Base-by-base conservation (phyloP, 2,888 invertebrate species). In the Heliothis peltigera region DNA sequence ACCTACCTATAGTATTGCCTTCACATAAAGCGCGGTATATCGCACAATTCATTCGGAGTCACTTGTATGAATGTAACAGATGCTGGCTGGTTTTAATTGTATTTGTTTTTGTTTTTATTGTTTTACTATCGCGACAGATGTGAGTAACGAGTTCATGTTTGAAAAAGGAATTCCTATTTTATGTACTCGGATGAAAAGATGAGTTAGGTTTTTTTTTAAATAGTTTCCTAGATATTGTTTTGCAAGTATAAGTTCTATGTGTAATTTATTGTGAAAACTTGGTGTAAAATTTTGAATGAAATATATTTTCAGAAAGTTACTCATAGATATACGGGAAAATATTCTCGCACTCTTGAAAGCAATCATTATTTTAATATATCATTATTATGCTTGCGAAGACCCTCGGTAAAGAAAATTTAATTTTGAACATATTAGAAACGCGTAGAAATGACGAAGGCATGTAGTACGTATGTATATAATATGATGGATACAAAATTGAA, bases 41-140 rank as follows among this genome's bases (percentile, higher is more conserved):
- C 48, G 17, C 46, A 51, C 48, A 54, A 57, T 72, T 72, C 56
- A 74, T 70, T 64, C 52, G 25, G 47, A 47, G 32, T 55, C 54
- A 35, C 56, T 73, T 28, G 49, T 48, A 47, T 57, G 59, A 51
- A 64, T 60, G 75, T 70, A 64, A 75, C 75, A 75, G 48, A 59
- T 60, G 75, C 43, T 60, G 46, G 54, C 10, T 35, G 15, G 19
- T 59, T 74, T 60, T 60, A 55, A 60, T 57, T 70, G 46, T 54
- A 49, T 64, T 48, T 56, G 55, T 32, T 69, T 60, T 59, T 44
- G 35, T 42, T 60, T 51, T 43, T 15, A 53, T 69, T 35, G 53
- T 74, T 46, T 57, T 32, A 25, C 32, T 35, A 42, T 1, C 18
- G 62, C 6, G 35, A 15, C 73, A 62, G 18, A 55, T 72, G 66